Base-by-base conservation (phyloP, 2,113 vertebrate species). In the Melanerpes aurifrons region DNA sequence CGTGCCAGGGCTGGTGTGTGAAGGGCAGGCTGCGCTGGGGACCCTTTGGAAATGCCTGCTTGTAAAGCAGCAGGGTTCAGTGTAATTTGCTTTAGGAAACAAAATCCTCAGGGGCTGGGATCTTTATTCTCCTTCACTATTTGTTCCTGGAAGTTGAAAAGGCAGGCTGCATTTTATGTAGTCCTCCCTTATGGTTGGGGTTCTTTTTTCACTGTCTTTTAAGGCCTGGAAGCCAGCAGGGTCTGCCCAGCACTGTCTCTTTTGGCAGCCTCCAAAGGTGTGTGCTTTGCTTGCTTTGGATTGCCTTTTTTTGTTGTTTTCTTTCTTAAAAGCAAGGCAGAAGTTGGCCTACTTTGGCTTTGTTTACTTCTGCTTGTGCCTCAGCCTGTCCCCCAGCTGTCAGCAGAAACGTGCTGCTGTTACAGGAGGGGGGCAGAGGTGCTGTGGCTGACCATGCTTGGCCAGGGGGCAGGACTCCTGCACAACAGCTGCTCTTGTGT, bases 11-110 rank as follows among this genome's bases (percentile, higher is more conserved):
- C 70, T 88, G 88, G 84, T 94, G 91, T 89, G 81, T 95, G 96
- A 97, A 97, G 96, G 84, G 92, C 88, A 92, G 96, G 69, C 95
- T 91, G 82, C 6, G 64, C 86, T 83, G 74, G 80, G 84, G 93
- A 85, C 85, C 69, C 94, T 93, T 91, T 95, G 94, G 96, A 98
- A 97, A 97, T 91, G 32, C 48, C 57, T 67, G 86, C 91, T 96
- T 96, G 75, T 97, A 95, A 97, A 97, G 92, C 93, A 89, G 93
- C 86, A 84, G 88, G 95, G 86, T 88, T 97, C 2, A 9, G 76
- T 96, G 87, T 93, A 96, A 97, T 92, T 95, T 96, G 96, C 95
- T 96, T 97, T 28, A 35, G 80, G 94, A 37, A 66, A 71, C 92
- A 43, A 43, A 66, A 96, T 94, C 93, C 69, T 94, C 77, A n/a